These are phyloP conservation scores for Nemoura dubitans DNA, from an alignment of 2,888 invertebrate species.

Conservation along the genomic window DNA sequence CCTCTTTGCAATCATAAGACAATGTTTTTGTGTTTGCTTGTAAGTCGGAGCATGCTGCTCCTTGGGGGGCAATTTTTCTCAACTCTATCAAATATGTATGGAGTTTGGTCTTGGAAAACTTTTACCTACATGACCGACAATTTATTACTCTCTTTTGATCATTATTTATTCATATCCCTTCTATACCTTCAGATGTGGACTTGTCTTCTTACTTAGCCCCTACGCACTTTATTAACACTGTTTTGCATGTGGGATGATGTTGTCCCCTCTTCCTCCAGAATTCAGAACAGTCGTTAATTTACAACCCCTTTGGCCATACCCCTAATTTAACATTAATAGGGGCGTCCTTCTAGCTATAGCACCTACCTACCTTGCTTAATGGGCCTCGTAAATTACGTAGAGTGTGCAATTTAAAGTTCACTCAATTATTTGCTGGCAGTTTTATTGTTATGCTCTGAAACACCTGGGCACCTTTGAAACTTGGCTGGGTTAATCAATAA, in stretches of 20 bases:
- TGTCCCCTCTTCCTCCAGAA: slow-evolving; percentile 17
- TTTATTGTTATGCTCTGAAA: neutral
- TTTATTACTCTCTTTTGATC: slow-evolving; percentile 42
- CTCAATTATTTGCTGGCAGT: neutral
- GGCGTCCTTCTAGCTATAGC: neutral
- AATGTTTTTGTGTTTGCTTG: slow-evolving; percentile 30
- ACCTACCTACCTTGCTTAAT: neutral
- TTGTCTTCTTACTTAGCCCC: neutral
- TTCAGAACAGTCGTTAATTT: neutral
- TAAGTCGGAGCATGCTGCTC: slow-evolving; percentile 20
- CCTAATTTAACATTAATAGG: neutral
- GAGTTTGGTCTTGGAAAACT: slow-evolving; percentile 7
- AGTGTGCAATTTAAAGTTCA: slow-evolving; percentile 12
- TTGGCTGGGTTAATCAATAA: slow-evolving; percentile 34
- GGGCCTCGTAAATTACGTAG: neutral
- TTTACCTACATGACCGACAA: slow-evolving; percentile 39
- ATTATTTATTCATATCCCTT: slow-evolving; percentile 40
- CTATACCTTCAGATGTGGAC: neutral
- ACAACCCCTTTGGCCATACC: neutral
- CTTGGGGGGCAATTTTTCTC: slow-evolving; percentile 25
- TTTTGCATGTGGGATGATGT: slow-evolving; percentile 1
- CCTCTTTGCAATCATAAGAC: neutral
- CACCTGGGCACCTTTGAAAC: neutral
- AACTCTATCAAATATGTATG: slow-evolving; percentile 24
- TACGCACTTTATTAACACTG: neutral